Conservation (phyloP, 2,888 invertebrate genomes). For the Tricholauxania praeusta region DNA sequence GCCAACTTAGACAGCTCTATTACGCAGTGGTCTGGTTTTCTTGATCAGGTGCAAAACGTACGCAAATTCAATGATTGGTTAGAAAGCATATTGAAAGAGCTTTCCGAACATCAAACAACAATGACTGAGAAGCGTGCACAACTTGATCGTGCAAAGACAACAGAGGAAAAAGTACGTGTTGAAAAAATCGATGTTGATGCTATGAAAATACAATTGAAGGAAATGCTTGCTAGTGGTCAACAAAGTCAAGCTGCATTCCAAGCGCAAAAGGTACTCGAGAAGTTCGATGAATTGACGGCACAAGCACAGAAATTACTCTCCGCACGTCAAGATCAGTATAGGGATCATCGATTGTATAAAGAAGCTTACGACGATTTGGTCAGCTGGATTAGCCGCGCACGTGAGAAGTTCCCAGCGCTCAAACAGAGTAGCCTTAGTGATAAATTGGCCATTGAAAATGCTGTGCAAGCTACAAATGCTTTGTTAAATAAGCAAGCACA, state of each 20-base stretch:
- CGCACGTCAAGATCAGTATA: constrained; percentile 87
- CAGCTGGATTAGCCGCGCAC: constrained; percentile 87
- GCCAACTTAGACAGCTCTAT: constrained; percentile 88
- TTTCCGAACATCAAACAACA: constrained; percentile 81
- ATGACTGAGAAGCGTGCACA: constrained; percentile 89
- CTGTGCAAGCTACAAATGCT: constrained; percentile 87
- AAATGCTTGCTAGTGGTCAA: constrained; percentile 88
- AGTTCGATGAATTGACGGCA: constrained; percentile 83
- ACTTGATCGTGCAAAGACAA: constrained; percentile 84
- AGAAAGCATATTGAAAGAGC: constrained; percentile 79
- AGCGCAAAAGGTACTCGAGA: constrained; percentile 86
- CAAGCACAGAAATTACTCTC: constrained; percentile 81
- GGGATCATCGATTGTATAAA: constrained; percentile 89
- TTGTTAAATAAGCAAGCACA: constrained; percentile 90
- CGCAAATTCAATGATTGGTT: constrained; percentile 85
- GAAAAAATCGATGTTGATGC: constrained; percentile 92
- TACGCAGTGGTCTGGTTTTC: constrained; percentile 90
- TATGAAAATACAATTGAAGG: constrained; percentile 84
- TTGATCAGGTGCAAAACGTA: constrained; percentile 88
- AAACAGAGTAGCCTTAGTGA: constrained; percentile 88
- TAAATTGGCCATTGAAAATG: constrained; percentile 88
- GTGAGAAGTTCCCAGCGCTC: constrained; percentile 89
- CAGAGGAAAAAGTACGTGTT: constrained; percentile 89
- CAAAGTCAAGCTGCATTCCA: constrained; percentile 85
- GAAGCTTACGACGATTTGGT: constrained; percentile 92